Conservation (phyloP, 2,797 vertebrate genomes). For the Poecilia picta region DNA sequence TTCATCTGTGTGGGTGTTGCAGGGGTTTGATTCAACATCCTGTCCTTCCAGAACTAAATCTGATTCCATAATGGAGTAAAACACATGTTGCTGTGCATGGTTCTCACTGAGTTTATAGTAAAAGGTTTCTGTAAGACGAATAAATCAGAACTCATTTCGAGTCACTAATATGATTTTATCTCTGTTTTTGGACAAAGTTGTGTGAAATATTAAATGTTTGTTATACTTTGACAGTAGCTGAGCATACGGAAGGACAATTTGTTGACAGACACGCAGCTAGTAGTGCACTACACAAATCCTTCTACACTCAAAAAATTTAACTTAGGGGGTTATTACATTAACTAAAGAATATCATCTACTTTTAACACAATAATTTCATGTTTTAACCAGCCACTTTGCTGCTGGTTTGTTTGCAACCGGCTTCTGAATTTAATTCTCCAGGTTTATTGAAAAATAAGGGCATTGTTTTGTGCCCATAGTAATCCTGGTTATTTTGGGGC, state of each 20-base stretch:
- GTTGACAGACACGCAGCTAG: background rate
- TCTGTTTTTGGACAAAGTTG: background rate
- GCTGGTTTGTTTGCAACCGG: no score
- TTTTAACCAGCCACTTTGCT: no score
- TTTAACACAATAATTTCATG: no score
- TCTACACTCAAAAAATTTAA: no score
- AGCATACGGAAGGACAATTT: background rate
- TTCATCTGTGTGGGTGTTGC: slow-evolving; percentile 8
- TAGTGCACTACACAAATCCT: background rate
- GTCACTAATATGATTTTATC: background rate
- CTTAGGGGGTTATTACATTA: no score
- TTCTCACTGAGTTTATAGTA: background rate
- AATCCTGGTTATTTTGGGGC: no score
- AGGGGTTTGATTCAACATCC: slow-evolving; percentile 27
- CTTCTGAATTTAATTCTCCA: no score
- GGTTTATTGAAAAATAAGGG: no score
- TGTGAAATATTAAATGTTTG: background rate
- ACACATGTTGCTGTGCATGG: background rate
- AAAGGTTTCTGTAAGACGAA: background rate
- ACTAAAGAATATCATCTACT: no score
- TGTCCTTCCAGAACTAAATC: slow-evolving; percentile 18
- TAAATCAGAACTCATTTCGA: background rate
- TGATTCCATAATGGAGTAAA: background rate
- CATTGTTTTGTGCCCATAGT: no score
- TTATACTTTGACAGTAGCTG: background rate